These are phyloP conservation scores for Heterodera carotae DNA, from an alignment of 1,140 invertebrate species.

Conservation along the genomic window DNA sequence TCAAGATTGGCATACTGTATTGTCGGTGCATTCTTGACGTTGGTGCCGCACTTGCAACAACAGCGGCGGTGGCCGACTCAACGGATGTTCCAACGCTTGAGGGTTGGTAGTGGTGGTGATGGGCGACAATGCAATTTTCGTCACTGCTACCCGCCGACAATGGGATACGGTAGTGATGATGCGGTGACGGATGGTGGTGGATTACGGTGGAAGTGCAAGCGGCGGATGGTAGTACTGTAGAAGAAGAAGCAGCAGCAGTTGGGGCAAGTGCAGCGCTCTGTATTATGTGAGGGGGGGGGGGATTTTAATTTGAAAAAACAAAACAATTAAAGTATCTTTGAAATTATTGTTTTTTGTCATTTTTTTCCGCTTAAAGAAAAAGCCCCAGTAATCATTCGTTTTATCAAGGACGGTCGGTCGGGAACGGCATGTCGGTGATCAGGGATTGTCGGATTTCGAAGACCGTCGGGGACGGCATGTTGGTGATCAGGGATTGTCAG, in stretches of 20 bases:
- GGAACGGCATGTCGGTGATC: too few relatives aligned
- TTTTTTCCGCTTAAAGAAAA: too few relatives aligned
- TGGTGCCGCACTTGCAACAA: constrained; percentile 1
- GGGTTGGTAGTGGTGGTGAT: background rate
- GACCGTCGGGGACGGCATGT: too few relatives aligned
- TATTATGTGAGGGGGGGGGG: background rate
- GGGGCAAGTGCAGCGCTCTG: constrained; percentile 7
- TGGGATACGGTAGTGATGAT: background rate
- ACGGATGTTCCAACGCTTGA: background rate
- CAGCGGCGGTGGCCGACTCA: background rate
- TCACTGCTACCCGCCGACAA: constrained; percentile 17
- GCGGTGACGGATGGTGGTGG: background rate
- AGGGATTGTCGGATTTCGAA: too few relatives aligned
- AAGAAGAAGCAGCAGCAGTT: background rate
- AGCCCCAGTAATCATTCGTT: too few relatives aligned
- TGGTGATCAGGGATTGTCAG: too few relatives aligned
- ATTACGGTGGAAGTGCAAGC: constrained; percentile 3
- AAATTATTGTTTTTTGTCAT: too few relatives aligned
- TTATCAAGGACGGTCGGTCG: too few relatives aligned
- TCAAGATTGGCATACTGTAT: constrained; percentile 1
- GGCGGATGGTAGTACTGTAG: constrained; percentile 1
- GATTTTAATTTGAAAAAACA: background rate
- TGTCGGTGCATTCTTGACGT: constrained; percentile 26
- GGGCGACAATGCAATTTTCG: constrained; percentile 21
- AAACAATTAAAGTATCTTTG: too few relatives aligned